Conservation (phyloP, 2,888 invertebrate genomes). For the Cacoxenus indagator region DNA sequence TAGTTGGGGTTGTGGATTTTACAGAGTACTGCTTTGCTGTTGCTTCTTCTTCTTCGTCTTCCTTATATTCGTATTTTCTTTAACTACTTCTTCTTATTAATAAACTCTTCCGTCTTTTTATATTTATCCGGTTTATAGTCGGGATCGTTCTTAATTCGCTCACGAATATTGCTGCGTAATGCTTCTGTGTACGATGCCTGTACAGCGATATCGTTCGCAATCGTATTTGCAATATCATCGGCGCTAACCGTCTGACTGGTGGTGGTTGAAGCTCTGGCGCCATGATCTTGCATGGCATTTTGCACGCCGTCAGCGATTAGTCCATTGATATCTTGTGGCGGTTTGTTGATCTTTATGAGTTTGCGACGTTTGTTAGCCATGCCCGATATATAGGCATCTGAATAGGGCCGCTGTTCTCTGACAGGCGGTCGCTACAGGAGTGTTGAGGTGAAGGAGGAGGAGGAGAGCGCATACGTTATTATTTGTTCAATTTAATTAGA, state of each 20-base stretch:
- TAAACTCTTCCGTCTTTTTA: conserved; percentile 69
- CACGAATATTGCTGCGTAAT: conserved; percentile 61
- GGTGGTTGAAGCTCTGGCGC: conserved; percentile 52
- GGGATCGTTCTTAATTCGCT: conserved; percentile 67
- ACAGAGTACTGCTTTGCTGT: too few species aligned
- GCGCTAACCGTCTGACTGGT: conserved; percentile 47
- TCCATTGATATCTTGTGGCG: conserved; percentile 61
- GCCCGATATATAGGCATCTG: conserved; percentile 91
- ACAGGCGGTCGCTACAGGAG: conserved; percentile 8
- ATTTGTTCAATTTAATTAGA: too few species aligned
- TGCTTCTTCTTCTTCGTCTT: conserved; percentile 33
- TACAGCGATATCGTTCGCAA: conserved; percentile 63
- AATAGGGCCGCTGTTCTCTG: conserved; percentile 78
- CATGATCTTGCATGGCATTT: conserved; percentile 62
- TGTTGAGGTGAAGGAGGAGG: too few species aligned
- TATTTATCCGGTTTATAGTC: conserved; percentile 68
- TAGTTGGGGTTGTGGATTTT: too few species aligned
- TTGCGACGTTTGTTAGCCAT: conserved; percentile 92
- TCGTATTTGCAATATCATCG: conserved; percentile 60
- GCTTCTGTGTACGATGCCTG: conserved; percentile 68
- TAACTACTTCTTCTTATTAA: conserved; percentile 59
- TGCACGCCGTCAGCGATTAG: conserved; percentile 67
- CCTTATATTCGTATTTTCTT: conserved; percentile 13
- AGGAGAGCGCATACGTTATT: too few species aligned
- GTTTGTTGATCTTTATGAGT: conserved; percentile 73